These are phyloP conservation scores for Brachymystax lenok DNA, from an alignment of 2,797 vertebrate genomes.

Conservation along the genomic window DNA sequence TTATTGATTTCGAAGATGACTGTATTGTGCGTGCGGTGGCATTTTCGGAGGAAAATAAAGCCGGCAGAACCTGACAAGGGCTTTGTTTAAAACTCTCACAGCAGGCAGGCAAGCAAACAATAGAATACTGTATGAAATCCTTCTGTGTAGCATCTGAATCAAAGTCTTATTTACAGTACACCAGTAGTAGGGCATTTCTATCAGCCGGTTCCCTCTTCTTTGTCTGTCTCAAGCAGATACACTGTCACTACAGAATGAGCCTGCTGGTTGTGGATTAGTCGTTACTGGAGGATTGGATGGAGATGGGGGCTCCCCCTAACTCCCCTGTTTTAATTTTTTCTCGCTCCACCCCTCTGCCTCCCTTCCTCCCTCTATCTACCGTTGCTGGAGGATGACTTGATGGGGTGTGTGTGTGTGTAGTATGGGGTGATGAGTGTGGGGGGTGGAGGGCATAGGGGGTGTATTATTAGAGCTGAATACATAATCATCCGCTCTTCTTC, in stretches of 20 bases:
- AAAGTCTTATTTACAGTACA: background rate
- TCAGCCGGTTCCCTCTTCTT: no score
- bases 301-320: background rate
- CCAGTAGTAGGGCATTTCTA: background rate
- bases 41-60: background rate
- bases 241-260: no score
- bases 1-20: background rate
- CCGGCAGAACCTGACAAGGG: background rate
- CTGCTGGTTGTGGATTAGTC: no score
- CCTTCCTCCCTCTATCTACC: slow-evolving; percentile 31
- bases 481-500: slow-evolving; percentile 45
- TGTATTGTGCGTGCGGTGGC: background rate
- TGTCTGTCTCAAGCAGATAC: no score
- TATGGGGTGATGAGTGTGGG: background rate
- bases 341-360: slow-evolving; percentile 22
- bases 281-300: no score
- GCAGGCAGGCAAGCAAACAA: background rate
- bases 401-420: slow-evolving; percentile 22
- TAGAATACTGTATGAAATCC: background rate
- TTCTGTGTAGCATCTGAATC: background rate
- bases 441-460: slow-evolving; percentile 42
- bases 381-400: slow-evolving; percentile 8
- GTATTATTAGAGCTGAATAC: slow-evolving; percentile 65
- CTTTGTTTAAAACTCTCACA: slow-evolving; percentile 4
- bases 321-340: background rate